Evolutionary conservation across 2,888 invertebrate species (phyloP).

Genomic region (Troides aeacus): DNA sequence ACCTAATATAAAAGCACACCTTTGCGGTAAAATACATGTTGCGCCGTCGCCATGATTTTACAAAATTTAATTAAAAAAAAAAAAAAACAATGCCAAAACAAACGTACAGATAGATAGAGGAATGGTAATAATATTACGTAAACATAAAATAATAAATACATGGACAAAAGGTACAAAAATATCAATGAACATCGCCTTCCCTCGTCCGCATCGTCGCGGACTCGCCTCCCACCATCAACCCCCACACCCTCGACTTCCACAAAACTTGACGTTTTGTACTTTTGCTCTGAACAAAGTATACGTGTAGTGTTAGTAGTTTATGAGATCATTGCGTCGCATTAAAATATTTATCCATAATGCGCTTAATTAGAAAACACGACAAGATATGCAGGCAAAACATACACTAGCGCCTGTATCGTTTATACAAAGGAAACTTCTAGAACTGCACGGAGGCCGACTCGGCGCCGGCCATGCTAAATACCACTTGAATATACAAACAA

Average conservation of each 20-base stretch:
- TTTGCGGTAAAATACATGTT: conserved; percentile 55
- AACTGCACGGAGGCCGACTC: conserved; percentile 56
- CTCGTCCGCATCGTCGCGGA: conserved; percentile 26
- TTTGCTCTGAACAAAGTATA: conserved; percentile 67
- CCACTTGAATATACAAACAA: conserved; percentile 74
- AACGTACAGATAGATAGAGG: conserved; percentile 60
- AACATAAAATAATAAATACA: conserved; percentile 65
- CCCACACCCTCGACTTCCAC: conserved; percentile 29
- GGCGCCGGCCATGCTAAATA: conserved; percentile 59
- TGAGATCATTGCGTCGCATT: conserved; percentile 77
- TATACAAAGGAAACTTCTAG: conserved; percentile 61
- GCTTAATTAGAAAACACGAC: conserved; percentile 74
- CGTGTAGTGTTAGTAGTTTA: conserved; percentile 75
- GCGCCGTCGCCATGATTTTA: conserved; percentile 44
- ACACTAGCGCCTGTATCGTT: conserved; percentile 58
- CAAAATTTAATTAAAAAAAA: conserved; percentile 36
- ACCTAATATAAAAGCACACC: conserved; percentile 77
- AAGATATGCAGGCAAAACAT: conserved; percentile 74
- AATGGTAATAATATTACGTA: conserved; percentile 67
- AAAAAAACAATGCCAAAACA: conserved; percentile 58
- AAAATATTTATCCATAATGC: conserved; percentile 56
- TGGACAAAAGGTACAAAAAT: conserved; percentile 75
- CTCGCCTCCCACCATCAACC: conserved; percentile 29
- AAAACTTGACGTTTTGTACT: conserved; percentile 64
- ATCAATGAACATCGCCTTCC: conserved; percentile 60